Evolutionary conservation across 2,888 invertebrate genomes (phyloP).

Genomic region (Eupithecia subumbrata): DNA sequence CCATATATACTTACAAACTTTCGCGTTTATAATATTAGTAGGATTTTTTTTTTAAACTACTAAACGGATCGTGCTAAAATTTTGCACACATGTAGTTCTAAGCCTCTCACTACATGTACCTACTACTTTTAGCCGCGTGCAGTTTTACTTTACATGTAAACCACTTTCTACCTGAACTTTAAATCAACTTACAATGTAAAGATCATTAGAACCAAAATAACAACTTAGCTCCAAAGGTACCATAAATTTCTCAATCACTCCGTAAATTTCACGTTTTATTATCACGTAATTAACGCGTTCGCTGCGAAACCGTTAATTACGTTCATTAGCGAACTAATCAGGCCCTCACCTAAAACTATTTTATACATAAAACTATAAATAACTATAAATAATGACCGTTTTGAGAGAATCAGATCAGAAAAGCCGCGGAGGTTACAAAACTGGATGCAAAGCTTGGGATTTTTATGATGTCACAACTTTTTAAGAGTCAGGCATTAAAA

Average conservation of each 20-base stretch:
- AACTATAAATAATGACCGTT: constrained; percentile 32
- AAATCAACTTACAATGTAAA: constrained; percentile 1
- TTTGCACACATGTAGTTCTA: too few species aligned
- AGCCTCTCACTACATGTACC: too few species aligned
- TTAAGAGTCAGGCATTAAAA: not conserved
- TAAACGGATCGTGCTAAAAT: too few species aligned
- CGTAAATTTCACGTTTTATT: not conserved
- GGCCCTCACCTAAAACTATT: not conserved
- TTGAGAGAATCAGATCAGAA: constrained; percentile 38
- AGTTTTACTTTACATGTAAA: not conserved
- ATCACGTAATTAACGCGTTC: constrained; percentile 11
- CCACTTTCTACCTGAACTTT: not conserved
- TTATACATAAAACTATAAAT: not conserved
- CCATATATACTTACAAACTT: too few species aligned
- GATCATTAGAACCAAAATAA: not conserved
- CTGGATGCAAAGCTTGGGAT: not conserved
- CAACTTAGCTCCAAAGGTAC: not conserved
- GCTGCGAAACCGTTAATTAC: constrained; percentile 30
- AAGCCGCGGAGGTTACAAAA: constrained; percentile 12
- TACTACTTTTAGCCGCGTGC: too few species aligned
- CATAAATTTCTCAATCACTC: constrained; percentile 8
- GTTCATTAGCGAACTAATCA: constrained; percentile 27
- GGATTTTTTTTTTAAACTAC: too few species aligned
- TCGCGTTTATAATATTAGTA: too few species aligned
- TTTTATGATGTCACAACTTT: constrained; percentile 7